Evolutionary conservation across 2,888 invertebrate genomes (phyloP).

Genomic region (Orgyia antiqua): DNA sequence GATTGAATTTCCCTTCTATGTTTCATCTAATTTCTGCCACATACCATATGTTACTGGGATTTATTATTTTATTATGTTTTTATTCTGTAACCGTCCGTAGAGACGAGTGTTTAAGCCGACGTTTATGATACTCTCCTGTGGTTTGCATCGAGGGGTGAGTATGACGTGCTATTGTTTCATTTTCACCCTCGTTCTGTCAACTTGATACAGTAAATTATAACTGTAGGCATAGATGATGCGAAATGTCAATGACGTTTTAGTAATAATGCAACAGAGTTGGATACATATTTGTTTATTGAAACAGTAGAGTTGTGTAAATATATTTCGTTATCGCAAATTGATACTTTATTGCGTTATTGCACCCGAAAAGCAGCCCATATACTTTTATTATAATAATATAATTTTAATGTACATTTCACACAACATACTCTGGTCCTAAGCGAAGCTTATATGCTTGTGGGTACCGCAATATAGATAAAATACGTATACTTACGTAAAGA

Average conservation of each 20-base stretch:
- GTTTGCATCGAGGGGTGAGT: slow-evolving; percentile 59
- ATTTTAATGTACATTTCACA: no score
- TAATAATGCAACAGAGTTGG: not conserved
- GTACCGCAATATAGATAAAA: no score
- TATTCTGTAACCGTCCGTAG: slow-evolving; percentile 68
- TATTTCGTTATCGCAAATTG: no score
- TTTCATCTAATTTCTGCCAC: slow-evolving; percentile 38
- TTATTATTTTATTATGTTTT: slow-evolving; percentile 76
- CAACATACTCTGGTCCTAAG: no score
- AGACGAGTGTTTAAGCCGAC: slow-evolving; percentile 76
- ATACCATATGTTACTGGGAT: slow-evolving; percentile 71
- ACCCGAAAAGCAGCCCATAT: no score
- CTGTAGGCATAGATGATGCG: slow-evolving; percentile 19
- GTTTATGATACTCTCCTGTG: slow-evolving; percentile 76
- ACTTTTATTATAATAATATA: no score
- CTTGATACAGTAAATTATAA: slow-evolving; percentile 47
- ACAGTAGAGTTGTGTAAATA: no score
- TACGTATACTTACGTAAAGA: no score
- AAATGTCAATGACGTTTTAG: slow-evolving; percentile 23
- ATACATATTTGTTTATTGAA: not conserved
- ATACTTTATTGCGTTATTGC: no score
- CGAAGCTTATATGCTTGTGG: no score
- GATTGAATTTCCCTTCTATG: no score
- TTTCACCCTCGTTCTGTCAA: slow-evolving; percentile 61
- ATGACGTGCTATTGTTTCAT: slow-evolving; percentile 68